These are phyloP conservation scores for Tridacna crocea DNA, from an alignment of 2,888 invertebrate species.

Conservation along the genomic window DNA sequence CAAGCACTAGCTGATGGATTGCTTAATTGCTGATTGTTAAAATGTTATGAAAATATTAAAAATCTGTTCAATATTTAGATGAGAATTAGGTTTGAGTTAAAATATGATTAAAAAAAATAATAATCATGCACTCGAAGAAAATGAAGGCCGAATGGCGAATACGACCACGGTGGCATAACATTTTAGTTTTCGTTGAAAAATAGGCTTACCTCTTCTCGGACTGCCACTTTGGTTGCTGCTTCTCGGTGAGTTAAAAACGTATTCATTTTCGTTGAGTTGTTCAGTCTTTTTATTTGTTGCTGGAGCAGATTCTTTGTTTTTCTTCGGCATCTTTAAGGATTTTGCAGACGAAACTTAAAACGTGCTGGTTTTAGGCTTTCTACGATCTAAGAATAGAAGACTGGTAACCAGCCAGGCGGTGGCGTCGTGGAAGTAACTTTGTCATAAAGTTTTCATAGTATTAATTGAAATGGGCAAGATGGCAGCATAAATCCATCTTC, in stretches of 20 bases:
- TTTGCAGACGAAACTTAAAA: constrained; percentile 33
- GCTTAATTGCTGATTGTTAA: too few species aligned
- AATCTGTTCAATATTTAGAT: too few species aligned
- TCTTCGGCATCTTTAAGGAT: constrained; percentile 41
- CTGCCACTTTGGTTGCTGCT: constrained; percentile 52
- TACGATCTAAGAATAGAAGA: not conserved
- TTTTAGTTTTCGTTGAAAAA: not conserved
- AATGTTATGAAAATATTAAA: too few species aligned
- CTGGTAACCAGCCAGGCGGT: not conserved
- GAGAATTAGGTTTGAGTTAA: too few species aligned
- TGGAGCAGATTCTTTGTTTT: constrained; percentile 43
- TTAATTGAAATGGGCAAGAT: too few species aligned
- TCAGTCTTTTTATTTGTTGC: constrained; percentile 17
- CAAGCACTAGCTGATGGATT: too few species aligned
- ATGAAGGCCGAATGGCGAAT: too few species aligned
- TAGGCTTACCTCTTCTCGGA: constrained; percentile 42
- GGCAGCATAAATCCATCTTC: too few species aligned
- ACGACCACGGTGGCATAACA: too few species aligned
- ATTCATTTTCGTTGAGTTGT: constrained; percentile 28
- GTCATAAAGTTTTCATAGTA: not conserved
- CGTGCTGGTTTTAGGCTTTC: not conserved
- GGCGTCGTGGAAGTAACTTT: not conserved
- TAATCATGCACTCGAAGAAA: too few species aligned
- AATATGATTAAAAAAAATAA: too few species aligned
- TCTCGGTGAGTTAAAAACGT: constrained; percentile 45